Conservation (phyloP, 2,888 invertebrate genomes). For the Tenthredo distinguenda region DNA sequence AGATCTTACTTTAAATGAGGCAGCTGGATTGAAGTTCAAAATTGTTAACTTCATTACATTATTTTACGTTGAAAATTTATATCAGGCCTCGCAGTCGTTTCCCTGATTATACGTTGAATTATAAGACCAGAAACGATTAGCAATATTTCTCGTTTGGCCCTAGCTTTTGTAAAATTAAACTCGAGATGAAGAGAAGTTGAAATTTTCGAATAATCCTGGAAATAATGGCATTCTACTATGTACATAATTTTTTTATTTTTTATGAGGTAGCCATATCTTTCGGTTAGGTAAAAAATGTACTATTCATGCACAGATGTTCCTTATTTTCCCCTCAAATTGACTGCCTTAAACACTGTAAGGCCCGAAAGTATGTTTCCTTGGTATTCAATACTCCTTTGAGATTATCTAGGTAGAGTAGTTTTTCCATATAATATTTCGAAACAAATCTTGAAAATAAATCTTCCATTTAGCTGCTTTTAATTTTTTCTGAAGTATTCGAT, state of each 20-base stretch:
- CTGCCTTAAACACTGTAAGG: background rate
- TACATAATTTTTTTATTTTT: background rate
- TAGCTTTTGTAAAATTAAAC: too few species aligned
- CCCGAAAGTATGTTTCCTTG: background rate
- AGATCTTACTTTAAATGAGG: background rate
- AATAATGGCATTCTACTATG: background rate
- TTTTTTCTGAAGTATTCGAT: background rate
- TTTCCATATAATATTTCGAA: background rate
- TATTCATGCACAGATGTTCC: background rate
- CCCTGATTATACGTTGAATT: background rate
- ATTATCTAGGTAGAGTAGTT: background rate
- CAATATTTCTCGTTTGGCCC: background rate
- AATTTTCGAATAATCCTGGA: background rate
- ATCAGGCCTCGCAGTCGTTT: background rate
- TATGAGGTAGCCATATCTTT: background rate
- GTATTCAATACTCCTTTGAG: background rate
- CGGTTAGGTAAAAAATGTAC: background rate
- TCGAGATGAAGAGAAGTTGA: background rate
- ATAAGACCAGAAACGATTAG: background rate
- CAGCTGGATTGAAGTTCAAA: constrained; percentile 26
- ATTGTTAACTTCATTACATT: background rate
- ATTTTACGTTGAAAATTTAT: background rate
- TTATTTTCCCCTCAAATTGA: background rate
- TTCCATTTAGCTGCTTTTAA: background rate
- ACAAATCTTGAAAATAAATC: background rate